phyloP scores from a whole-genome alignment of 92 coral and sea anemone genomes.

The Diadumene lineata region DNA sequence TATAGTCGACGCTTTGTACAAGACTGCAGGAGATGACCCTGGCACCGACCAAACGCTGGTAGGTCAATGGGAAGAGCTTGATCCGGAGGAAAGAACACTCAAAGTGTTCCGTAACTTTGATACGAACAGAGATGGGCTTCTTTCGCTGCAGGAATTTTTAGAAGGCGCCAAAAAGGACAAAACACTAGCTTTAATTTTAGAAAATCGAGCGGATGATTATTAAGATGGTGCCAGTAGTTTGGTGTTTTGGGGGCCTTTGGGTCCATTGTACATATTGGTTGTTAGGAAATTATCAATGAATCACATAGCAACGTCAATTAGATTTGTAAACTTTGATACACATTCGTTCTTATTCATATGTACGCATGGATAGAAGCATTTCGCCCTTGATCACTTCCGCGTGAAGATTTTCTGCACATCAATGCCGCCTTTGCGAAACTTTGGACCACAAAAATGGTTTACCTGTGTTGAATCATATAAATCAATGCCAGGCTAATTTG shows the following conservation, averaged over 20 bases:
- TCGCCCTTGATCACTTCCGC: neutral
- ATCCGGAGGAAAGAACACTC: conserved; percentile 90
- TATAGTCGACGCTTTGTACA: conserved; percentile 90
- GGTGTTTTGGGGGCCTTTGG: neutral
- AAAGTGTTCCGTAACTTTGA: conserved; percentile 87
- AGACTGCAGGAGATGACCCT: conserved; percentile 78
- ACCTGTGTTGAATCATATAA: no score
- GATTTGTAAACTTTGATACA: conserved; percentile 19
- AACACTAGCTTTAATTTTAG: conserved; percentile 87
- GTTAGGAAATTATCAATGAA: neutral
- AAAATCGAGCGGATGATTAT: conserved; percentile 24
- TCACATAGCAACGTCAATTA: neutral
- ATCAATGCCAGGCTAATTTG: no score
- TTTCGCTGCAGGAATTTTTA: conserved; percentile 86
- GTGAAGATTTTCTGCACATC: neutral
- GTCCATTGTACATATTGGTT: conserved; percentile 1
- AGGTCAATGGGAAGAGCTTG: conserved; percentile 84
- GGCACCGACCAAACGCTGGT: conserved; percentile 55
- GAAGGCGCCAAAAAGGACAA: conserved; percentile 95
- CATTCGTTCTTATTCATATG: conserved; percentile 3
- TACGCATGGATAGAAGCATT: neutral
- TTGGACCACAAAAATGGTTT: no score
- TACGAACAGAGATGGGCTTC: conserved; percentile 88
- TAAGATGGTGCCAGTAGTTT: neutral
- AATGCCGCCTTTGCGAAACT: neutral